Conservation (phyloP, 2,888 invertebrate genomes). For the Maniola hyperantus region DNA sequence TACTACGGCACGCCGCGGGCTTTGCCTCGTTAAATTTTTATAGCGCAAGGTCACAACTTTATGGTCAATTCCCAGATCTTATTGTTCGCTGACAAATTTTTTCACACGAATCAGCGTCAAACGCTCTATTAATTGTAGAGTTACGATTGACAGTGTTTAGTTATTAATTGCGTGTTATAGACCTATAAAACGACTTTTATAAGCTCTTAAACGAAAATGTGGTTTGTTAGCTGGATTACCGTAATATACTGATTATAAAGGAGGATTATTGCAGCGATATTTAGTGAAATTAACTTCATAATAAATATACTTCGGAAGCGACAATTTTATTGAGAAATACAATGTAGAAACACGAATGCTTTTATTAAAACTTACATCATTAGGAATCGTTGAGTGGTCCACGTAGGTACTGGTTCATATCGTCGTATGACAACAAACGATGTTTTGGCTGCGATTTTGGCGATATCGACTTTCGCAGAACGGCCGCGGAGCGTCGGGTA, state of each 20-base stretch:
- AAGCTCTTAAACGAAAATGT: slow-evolving; percentile 56
- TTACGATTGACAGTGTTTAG: slow-evolving; percentile 78
- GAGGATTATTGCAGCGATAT: slow-evolving; percentile 41
- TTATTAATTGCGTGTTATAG: slow-evolving; percentile 69
- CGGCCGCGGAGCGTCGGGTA: slow-evolving; percentile 63
- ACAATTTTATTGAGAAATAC: slow-evolving; percentile 42
- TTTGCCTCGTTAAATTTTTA: slow-evolving; percentile 82
- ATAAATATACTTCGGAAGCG: slow-evolving; percentile 39
- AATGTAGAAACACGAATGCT: slow-evolving; percentile 37
- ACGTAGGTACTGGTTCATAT: slow-evolving; percentile 21
- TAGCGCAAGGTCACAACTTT: slow-evolving; percentile 82
- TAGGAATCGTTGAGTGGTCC: slow-evolving; percentile 18
- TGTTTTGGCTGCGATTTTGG: slow-evolving; percentile 79
- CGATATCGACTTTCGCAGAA: slow-evolving; percentile 74
- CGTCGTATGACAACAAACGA: slow-evolving; percentile 62
- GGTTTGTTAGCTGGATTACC: slow-evolving; percentile 52
- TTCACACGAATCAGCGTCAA: slow-evolving; percentile 66
- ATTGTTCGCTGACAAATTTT: slow-evolving; percentile 77
- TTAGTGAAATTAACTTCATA: slow-evolving; percentile 32
- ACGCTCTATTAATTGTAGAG: slow-evolving; percentile 65
- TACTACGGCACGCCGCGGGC: slow-evolving; percentile 65
- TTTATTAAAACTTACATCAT: slow-evolving; percentile 11
- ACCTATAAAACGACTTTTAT: slow-evolving; percentile 68
- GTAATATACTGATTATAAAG: slow-evolving; percentile 47
- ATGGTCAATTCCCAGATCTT: slow-evolving; percentile 81